Evolutionary conservation across 2,113 vertebrate species (phyloP), one percentile per base, ranked within the genome.

Genomic region (Pithys albifrons): DNA sequence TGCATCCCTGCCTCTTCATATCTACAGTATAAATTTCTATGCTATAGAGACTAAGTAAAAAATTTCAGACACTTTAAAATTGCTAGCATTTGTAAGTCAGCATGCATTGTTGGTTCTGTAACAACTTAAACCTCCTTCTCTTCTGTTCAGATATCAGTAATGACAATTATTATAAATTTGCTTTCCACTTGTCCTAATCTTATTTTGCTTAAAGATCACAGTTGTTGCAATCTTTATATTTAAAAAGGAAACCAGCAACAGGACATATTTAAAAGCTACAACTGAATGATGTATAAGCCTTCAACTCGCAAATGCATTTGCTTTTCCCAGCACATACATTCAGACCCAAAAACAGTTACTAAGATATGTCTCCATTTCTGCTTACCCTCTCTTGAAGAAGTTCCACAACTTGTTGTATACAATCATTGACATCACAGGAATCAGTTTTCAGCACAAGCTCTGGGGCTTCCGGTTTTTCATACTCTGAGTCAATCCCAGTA

Each of bases 371-470:
- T n/a, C 64, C 20, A 46, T 70, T 69, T 81, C 33, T 67, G 25
- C 98, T 98, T 93, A 99, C 99, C 98, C 98, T 98, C 82, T 99
- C 99, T 93, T 99, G 99, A 71, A 99, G 98, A 92, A 99, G 98
- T 86, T 99, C 99, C 76, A 99, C 96, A 29, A 99, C 98, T 91
- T 99, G 99, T 75, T 99, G 99, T 80, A 99, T 98, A 64, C 99
- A 99, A 69, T 99, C 99, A 39, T 99, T 99, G 35, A 99, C 99
- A 46, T 97, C 99, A 96, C 99, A 99, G 31, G 98, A 98, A 96
- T 99, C 99, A 0, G 99, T 99, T 97, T 99, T 99, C 96, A 99
- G 97, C 83, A 99, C 99, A 96, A 99, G 97, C 78, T 99, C 99
- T 9, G 99, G 99, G 25, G 99, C 98, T 97, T 99, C 99, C 0